Percentiles rank a stretch among this genome's conserved stretches.
Evolutionary conservation across 2,888 invertebrate genomes (phyloP).

Genomic region (Acleris sparsana): DNA sequence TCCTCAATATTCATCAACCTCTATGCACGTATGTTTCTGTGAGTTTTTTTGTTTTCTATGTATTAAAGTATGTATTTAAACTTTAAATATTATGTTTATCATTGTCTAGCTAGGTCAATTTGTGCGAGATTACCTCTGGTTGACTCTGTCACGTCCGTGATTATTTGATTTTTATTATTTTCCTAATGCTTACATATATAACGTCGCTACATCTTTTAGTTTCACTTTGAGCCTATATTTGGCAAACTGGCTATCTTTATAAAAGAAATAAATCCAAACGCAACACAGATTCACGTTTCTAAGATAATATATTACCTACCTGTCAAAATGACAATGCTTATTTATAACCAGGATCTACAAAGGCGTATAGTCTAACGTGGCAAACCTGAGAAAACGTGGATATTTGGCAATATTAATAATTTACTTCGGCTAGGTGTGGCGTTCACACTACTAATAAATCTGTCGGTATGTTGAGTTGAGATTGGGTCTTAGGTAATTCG

Average conservation of each 20-base stretch:
- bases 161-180: too few species aligned
- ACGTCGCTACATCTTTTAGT: too few species aligned
- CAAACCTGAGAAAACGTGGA: slow-evolving; percentile 11
- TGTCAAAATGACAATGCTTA: slow-evolving; percentile 8
- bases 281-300: not conserved
- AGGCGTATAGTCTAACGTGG: not conserved
- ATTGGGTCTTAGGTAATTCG: slow-evolving; percentile 25
- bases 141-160: too few species aligned
- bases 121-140: too few species aligned
- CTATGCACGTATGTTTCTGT: too few species aligned
- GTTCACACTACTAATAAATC: slow-evolving; percentile 31
- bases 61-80: too few species aligned
- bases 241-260: not conserved
- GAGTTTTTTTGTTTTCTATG: too few species aligned
- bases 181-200: too few species aligned
- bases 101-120: too few species aligned
- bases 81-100: too few species aligned
- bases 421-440: slow-evolving; percentile 20
- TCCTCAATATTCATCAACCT: too few species aligned
- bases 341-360: slow-evolving; percentile 16
- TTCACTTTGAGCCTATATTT: too few species aligned
- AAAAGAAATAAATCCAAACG: not conserved
- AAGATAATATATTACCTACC: slow-evolving; percentile 1
- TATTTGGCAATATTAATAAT: slow-evolving; percentile 32
- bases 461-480: slow-evolving; percentile 16